A percentile compares a stretch with the other conserved stretches of the same genome.
Conservation (phyloP, 2,888 invertebrate species). For the Amphipoea lucens region DNA sequence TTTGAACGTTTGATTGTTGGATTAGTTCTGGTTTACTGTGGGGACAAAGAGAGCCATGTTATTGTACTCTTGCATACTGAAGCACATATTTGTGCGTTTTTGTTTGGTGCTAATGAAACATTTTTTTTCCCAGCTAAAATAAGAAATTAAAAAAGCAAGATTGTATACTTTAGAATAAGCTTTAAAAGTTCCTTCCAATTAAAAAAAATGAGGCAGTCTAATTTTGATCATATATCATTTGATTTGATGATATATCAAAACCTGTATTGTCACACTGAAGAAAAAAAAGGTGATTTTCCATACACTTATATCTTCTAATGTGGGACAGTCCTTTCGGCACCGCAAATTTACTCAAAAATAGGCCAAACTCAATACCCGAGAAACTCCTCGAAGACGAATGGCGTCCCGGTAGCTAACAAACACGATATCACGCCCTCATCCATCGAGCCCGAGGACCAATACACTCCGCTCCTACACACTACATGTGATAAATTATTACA, state of each 20-base stretch:
- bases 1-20: slow-evolving; percentile 59
- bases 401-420: slow-evolving; percentile 32
- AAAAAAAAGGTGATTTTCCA: background rate
- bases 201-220: background rate
- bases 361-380: background rate
- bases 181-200: background rate
- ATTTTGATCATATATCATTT: no score
- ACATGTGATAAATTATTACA: slow-evolving; percentile 48
- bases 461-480: slow-evolving; percentile 37
- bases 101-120: background rate
- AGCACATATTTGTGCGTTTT: background rate
- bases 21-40: slow-evolving; percentile 42
- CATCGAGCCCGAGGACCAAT: slow-evolving; percentile 40
- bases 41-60: slow-evolving; percentile 16
- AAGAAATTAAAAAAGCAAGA: background rate
- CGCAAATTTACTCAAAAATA: slow-evolving; percentile 3
- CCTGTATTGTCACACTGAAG: background rate
- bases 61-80: background rate
- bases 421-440: slow-evolving; percentile 43
- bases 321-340: background rate
- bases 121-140: background rate
- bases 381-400: slow-evolving; percentile 43
- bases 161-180: background rate
- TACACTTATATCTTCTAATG: background rate
- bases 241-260: no score